Base-by-base conservation (phyloP, 2,113 vertebrate genomes). In the Camelus bactrianus region DNA sequence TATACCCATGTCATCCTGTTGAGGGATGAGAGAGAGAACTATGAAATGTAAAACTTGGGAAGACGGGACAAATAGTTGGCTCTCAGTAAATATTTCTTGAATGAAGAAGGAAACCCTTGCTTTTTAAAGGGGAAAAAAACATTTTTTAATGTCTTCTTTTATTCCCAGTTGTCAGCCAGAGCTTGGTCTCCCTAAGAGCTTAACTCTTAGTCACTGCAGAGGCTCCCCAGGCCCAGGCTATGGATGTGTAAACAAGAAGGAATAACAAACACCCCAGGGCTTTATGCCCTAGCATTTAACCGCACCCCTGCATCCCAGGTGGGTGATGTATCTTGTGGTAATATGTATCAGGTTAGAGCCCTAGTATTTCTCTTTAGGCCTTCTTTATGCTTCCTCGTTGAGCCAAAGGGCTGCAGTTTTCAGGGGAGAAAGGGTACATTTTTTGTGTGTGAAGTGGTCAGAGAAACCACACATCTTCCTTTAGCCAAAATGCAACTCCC, bases 201-300 rank as follows among this genome's bases (percentile, higher is more conserved):
- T 91, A 93, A 8, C 28, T 95, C 79, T 35, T 77, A 82, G 62
- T 67, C 1, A 22, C 38, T 58, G 38, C 52, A 84, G 72, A 86
- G 38, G 8, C 69, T 86, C 48, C 15, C 54, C 72, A 64, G 50
- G 22, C 30, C 70, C 12, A 91, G 60, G 90, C 38, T 84, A 88
- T 80, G 50, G 64, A 38, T 87, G 70, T 84, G 91, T 97, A 97
- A 97, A 98, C 96, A 96, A 97, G 93, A 93, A 95, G 0, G 0
- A 94, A 60, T 52, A 26, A 42, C 64, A 85, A 26, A 42, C 64
- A 85, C 89, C 72, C 85, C 28, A 73, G 95, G 88, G 95, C 19
- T 70, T 95, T 93, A 38, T 50, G 42, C 89, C 22, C 81, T 81
- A 94, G 91, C 46, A 96, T 83, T 96, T 97, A 81, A 93, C 42